Evolutionary conservation across 53 echinoderm and acorn worm species (phyloP).

Genomic region (Mesocentrotus franciscanus): DNA sequence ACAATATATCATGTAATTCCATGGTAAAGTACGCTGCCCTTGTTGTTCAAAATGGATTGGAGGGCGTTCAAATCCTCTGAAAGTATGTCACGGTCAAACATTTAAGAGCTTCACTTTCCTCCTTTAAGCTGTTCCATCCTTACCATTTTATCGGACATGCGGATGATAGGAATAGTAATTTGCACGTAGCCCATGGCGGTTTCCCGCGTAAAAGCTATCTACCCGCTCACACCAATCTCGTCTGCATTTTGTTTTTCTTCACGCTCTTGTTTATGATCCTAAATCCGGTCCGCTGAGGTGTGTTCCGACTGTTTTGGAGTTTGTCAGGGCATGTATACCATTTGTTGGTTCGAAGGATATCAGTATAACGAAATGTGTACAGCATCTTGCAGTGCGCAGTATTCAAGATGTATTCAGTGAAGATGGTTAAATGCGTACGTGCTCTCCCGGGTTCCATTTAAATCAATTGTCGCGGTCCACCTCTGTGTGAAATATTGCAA

Average conservation of each 20-base stretch:
- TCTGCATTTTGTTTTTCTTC: not conserved
- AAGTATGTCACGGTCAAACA: slow-evolving; percentile 57
- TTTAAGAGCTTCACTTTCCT: slow-evolving; percentile 5
- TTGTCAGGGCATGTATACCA: not conserved
- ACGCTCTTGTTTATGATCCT: slow-evolving; percentile 10
- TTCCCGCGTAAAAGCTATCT: slow-evolving; percentile 49
- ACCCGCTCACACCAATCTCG: slow-evolving; percentile 45
- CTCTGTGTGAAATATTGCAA: slow-evolving; percentile 46
- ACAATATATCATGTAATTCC: slow-evolving; percentile 32
- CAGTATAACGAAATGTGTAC: not conserved
- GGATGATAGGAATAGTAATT: slow-evolving; percentile 46
- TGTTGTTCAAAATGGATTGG: not conserved
- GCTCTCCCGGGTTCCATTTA: slow-evolving; percentile 16
- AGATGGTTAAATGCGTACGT: not conserved
- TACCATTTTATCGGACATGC: not conserved
- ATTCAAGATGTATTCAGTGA: not conserved
- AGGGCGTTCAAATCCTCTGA: not conserved
- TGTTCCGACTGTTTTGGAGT: not conserved
- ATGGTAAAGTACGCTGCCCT: slow-evolving; percentile 38
- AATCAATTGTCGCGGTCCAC: slow-evolving; percentile 29
- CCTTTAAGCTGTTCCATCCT: slow-evolving; percentile 25
- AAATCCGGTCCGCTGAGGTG: not conserved
- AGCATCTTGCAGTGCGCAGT: not conserved
- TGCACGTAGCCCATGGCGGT: slow-evolving; percentile 6
- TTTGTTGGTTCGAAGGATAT: not conserved